phyloP scores from a whole-genome alignment of 1,140 invertebrate species.

The Euwallacea fornicatus region DNA sequence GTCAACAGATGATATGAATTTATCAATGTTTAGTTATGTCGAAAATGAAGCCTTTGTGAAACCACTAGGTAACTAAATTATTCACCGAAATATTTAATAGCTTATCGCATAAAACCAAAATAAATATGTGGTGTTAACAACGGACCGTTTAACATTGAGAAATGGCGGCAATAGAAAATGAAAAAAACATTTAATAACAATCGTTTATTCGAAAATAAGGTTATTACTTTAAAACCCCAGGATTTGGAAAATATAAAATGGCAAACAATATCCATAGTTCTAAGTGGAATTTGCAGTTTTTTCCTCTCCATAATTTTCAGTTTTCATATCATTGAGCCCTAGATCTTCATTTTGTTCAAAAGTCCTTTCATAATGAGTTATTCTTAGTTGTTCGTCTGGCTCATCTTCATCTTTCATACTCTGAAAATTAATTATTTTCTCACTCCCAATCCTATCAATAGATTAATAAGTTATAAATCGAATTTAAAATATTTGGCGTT shows the following conservation, averaged over 20 bases:
- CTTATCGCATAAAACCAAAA: no score
- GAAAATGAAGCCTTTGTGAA: no score
- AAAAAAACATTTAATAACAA: no score
- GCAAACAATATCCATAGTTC: not conserved
- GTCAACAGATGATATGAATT: no score
- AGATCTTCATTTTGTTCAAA: constrained; percentile 95
- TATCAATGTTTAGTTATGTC: no score
- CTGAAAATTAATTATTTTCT: constrained; percentile 53
- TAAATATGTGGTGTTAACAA: no score
- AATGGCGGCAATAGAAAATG: no score
- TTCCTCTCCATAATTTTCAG: constrained; percentile 70
- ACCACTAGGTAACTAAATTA: no score
- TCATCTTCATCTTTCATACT: constrained; percentile 65
- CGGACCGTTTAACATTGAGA: no score
- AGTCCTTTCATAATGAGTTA: constrained; percentile 80
- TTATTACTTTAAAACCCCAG: no score
- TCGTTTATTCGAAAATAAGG: no score
- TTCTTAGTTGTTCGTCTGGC: constrained; percentile 67
- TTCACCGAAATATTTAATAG: no score
- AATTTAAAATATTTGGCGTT: not conserved
- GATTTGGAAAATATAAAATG: not conserved
- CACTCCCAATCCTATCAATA: not conserved
- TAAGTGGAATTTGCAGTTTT: not conserved
- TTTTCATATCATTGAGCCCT: constrained; percentile 96
- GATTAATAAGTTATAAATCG: not conserved